These are phyloP conservation scores for Siderastrea radians DNA, from an alignment of 92 coral and sea anemone genomes.

Conservation along the genomic window DNA sequence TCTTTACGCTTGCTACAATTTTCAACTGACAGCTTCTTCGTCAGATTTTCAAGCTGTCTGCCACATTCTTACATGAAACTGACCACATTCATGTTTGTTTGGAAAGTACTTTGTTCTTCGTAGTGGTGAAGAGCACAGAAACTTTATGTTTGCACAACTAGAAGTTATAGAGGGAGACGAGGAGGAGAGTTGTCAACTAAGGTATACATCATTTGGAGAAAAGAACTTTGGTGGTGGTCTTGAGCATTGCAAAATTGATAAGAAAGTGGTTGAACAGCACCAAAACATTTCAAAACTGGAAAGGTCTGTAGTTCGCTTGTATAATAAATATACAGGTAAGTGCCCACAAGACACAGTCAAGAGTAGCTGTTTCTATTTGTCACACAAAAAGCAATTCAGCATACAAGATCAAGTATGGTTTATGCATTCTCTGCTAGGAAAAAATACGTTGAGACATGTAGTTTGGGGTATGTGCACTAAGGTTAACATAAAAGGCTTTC, in stretches of 20 bases:
- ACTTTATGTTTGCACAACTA: conserved; percentile 22
- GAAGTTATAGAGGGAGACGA: conserved; percentile 34
- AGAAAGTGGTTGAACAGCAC: conserved; percentile 44
- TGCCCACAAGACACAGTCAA: conserved; percentile 22
- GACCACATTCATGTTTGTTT: conserved; percentile 9
- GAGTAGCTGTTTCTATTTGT: conserved; percentile 2
- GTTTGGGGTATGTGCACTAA: conserved; percentile 19
- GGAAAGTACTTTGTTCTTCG: conserved; percentile 40
- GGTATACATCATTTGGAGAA: conserved; percentile 16
- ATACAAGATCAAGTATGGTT: conserved; percentile 18
- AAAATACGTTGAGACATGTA: conserved; percentile 24
- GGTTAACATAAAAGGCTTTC: conserved; percentile 34
- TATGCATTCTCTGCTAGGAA: conserved; percentile 1
- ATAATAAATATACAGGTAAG: conserved; percentile 14
- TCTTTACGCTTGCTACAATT: no score
- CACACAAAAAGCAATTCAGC: conserved; percentile 8
- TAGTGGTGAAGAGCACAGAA: conserved; percentile 40
- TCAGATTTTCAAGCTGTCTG: no score
- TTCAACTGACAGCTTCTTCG: no score
- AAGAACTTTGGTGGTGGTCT: conserved; percentile 32
- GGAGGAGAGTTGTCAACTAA: conserved; percentile 2
- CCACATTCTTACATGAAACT: no score
- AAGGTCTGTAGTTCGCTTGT: conserved; percentile 25
- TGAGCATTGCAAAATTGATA: conserved; percentile 28
- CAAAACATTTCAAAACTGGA: conserved; percentile 24